These are phyloP conservation scores for Dysmachus trigonus DNA, from an alignment of 2,888 invertebrate species.

Conservation along the genomic window DNA sequence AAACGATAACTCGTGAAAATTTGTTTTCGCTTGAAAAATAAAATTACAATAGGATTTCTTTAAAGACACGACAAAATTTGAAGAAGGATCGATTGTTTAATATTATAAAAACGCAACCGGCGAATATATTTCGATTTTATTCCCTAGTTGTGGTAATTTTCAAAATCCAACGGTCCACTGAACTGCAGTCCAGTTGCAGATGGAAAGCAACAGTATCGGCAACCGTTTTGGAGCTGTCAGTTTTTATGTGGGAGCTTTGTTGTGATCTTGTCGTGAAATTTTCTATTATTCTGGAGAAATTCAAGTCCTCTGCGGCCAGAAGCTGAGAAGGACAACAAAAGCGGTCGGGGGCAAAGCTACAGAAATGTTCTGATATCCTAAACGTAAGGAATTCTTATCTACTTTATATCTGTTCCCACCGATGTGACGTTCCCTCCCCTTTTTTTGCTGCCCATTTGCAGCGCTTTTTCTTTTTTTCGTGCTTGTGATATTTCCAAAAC, in stretches of 20 bases:
- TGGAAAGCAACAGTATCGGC: slow-evolving; percentile 2
- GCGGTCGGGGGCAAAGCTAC: neutral
- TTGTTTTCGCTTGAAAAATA: neutral
- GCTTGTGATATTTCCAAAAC: neutral
- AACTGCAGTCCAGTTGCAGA: neutral
- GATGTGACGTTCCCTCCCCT: slow-evolving; percentile 39
- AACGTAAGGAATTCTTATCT: slow-evolving; percentile 8
- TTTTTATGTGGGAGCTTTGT: slow-evolving; percentile 30
- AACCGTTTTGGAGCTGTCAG: slow-evolving; percentile 8
- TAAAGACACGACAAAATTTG: neutral
- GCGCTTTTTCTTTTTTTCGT: neutral
- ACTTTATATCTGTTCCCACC: neutral
- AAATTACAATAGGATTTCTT: neutral
- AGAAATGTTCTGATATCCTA: slow-evolving; percentile 33
- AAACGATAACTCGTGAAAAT: neutral
- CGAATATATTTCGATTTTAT: neutral
- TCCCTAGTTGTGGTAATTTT: neutral
- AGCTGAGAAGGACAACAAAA: neutral
- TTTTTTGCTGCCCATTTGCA: slow-evolving; percentile 3
- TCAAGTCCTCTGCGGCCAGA: neutral
- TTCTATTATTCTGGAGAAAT: slow-evolving; percentile 8
- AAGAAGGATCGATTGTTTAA: neutral
- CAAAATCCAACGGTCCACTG: neutral
- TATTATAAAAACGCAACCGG: neutral
- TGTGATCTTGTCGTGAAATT: slow-evolving; percentile 25